Evolutionary conservation across 2,888 invertebrate species (phyloP).

Genomic region (Thyatira batis): DNA sequence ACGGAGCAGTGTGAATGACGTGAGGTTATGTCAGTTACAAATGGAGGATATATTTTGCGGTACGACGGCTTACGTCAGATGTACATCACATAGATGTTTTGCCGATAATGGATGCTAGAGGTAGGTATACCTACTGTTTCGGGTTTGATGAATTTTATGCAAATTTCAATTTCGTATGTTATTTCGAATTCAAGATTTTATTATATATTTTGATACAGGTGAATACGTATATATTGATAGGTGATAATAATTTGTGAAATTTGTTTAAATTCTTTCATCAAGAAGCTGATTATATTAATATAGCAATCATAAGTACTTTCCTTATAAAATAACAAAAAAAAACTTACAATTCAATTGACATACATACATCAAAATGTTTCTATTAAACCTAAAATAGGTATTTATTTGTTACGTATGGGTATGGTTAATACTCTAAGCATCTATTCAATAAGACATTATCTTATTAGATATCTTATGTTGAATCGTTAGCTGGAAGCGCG

Average conservation of each 20-base stretch:
- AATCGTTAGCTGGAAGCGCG: not conserved
- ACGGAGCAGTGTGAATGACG: not conserved
- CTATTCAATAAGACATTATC: not conserved
- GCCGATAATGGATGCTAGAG: not conserved
- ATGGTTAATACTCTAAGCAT: not conserved
- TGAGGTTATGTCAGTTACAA: slow-evolving; percentile 1
- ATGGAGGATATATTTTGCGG: not conserved
- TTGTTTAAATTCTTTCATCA: no score
- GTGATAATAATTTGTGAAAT: no score
- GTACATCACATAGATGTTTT: not conserved
- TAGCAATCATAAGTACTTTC: no score
- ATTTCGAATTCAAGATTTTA: no score
- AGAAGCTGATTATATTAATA: no score
- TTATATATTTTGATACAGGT: no score
- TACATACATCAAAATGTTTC: no score
- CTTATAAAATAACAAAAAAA: no score
- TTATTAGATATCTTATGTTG: not conserved
- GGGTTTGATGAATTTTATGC: not conserved
- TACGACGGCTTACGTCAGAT: not conserved
- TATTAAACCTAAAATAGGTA: not conserved
- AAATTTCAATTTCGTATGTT: no score
- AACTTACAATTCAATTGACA: no score
- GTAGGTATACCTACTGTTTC: no score
- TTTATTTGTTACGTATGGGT: not conserved
- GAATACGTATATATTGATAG: no score